Base-by-base conservation (phyloP, 2,797 vertebrate genomes). In the Danio albolineatus region DNA sequence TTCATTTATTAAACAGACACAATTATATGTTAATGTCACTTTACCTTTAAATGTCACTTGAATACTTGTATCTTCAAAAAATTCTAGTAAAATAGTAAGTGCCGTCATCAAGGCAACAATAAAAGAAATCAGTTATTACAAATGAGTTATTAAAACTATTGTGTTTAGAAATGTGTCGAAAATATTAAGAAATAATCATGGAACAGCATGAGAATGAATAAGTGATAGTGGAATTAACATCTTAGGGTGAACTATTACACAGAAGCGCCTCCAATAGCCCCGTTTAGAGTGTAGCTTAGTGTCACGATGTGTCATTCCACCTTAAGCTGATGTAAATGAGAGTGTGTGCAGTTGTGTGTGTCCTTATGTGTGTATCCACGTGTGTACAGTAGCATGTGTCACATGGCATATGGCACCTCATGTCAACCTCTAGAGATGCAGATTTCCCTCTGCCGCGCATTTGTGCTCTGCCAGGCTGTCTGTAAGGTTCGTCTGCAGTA, bases 381-480 rank as follows among this genome's bases (percentile, higher is more conserved):
- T 46, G 49, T 2, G 4, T 48, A 56, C 43, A 44, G 51, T 65
- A 38, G 21, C 5, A 65, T 46, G 62, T 77, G 64, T 78, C 53
- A 19, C n/a, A 4, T 41, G 21, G 16, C 64, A 59, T 60, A 57
- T 17, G 39, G 19, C 51, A 44, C 36, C n/a, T 51, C 12, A 6
- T 54, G 49, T 10, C 8, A 19, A 75, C 48, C 49, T 76, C 21
- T 54, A 69, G 14, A 76, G 28, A 69, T 21, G 39, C 39, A 6
- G 38, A 56, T 57, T 76, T n/a, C n/a, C 14, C 10, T 46, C 7
- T 69, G 43, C 54, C 8, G 13, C 54, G 60, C 43, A 57, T 66
- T 12, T 67, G 62, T 14, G 44, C 17, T 66, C 39, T 46, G 21
- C 9, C 39, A 69, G 54, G 36, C 53, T 49, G 28, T 46, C 8